Percentiles rank a stretch among this genome's conserved stretches.
Evolutionary conservation across 2,113 vertebrate genomes (phyloP).

Genomic region (Regulus satrapa): DNA sequence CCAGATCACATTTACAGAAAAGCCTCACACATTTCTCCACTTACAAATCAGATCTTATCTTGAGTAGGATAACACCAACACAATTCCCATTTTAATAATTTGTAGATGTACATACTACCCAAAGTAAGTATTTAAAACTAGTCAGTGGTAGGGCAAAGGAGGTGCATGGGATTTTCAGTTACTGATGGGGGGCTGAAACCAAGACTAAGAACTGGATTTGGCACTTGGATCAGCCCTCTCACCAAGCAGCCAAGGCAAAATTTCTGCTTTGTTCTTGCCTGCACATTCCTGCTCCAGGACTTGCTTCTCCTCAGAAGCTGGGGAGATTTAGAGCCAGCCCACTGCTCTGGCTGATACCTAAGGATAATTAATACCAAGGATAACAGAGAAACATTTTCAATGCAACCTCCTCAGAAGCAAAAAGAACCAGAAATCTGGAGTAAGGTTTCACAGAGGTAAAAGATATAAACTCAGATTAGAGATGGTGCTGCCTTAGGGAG

Average conservation of each 20-base stretch:
- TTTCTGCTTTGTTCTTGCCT: neutral
- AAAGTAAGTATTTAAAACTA: neutral
- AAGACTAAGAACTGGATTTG: neutral
- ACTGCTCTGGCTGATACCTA: neutral
- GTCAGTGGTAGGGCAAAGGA: neutral
- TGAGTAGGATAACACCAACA: neutral
- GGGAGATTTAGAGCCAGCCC: neutral
- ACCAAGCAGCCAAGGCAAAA: neutral
- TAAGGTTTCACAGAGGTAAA: neutral
- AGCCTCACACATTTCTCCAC: neutral
- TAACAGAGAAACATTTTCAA: neutral
- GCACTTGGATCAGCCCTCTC: neutral
- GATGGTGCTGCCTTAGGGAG: neutral
- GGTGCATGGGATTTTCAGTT: neutral
- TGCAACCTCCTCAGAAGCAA: neutral
- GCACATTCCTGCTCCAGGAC: neutral
- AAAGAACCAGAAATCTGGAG: neutral
- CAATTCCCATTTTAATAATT: neutral
- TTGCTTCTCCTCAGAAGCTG: neutral
- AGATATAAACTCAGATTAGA: neutral
- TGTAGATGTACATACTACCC: neutral
- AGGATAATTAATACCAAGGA: neutral
- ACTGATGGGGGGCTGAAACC: neutral
- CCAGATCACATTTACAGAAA: neutral
- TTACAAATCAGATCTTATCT: neutral